Evolutionary conservation across 2,888 invertebrate genomes (phyloP).

Genomic region (Keiferia lycopersicella): DNA sequence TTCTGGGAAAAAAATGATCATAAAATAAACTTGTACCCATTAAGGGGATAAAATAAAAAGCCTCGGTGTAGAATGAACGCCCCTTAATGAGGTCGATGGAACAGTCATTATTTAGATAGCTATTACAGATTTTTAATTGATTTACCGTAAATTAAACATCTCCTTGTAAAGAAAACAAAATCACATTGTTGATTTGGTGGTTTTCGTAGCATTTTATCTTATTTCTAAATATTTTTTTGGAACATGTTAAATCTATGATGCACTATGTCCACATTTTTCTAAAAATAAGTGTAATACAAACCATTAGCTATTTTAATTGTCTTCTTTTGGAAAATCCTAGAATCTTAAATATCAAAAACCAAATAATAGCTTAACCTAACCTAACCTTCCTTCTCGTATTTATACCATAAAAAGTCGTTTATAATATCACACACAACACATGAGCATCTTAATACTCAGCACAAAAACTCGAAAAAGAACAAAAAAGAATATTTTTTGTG

Average conservation of each 20-base stretch:
- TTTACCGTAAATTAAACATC: background rate
- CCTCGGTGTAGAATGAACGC: slow-evolving; percentile 10
- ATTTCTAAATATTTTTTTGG: too few species aligned
- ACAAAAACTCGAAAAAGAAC: slow-evolving; percentile 10
- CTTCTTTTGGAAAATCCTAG: too few species aligned
- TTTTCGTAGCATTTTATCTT: too few species aligned
- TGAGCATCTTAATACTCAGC: background rate
- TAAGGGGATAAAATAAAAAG: slow-evolving; percentile 37
- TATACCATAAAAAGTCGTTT: background rate
- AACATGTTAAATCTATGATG: too few species aligned
- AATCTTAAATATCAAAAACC: too few species aligned
- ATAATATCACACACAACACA: background rate
- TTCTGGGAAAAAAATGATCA: slow-evolving; percentile 47
- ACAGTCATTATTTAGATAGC: slow-evolving; percentile 13
- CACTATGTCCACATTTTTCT: too few species aligned
- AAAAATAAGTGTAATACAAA: too few species aligned
- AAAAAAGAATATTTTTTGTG: slow-evolving; percentile 9
- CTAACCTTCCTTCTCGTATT: background rate
- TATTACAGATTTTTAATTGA: slow-evolving; percentile 14
- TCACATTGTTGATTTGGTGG: background rate
- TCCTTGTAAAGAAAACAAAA: background rate
- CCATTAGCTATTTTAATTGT: too few species aligned
- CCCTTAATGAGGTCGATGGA: slow-evolving; percentile 16
- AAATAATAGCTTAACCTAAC: too few species aligned
- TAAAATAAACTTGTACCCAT: slow-evolving; percentile 50